phyloP scores from a whole-genome alignment of 2,797 vertebrate genomes.

The Macropus fuliginosus region DNA sequence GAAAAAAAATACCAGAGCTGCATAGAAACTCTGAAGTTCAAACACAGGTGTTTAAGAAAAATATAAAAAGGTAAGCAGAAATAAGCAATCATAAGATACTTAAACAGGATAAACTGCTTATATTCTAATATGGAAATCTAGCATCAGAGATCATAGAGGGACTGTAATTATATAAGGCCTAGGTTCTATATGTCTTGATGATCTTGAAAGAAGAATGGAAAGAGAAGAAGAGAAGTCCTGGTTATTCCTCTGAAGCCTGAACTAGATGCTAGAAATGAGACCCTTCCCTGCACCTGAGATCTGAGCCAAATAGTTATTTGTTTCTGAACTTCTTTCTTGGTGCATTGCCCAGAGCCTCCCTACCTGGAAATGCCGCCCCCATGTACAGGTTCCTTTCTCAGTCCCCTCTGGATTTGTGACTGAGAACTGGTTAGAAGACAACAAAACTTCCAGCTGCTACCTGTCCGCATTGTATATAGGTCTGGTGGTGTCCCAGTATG shows the following conservation, averaged over 20 bases:
- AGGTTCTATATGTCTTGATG: not conserved
- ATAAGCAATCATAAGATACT: not conserved
- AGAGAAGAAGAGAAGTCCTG: not conserved
- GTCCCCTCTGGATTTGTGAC: too few relatives aligned
- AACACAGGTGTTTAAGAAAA: not conserved
- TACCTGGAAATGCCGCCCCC: too few relatives aligned
- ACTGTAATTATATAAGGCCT: not conserved
- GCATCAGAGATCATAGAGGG: not conserved
- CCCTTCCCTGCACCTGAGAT: not conserved
- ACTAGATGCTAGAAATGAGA: not conserved
- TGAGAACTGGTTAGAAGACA: too few relatives aligned
- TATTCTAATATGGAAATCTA: too few relatives aligned
- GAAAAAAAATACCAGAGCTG: not conserved
- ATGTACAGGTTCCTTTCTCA: too few relatives aligned
- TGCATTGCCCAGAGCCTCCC: too few relatives aligned
- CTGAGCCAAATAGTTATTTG: not conserved
- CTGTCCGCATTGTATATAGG: not conserved
- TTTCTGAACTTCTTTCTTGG: too few relatives aligned
- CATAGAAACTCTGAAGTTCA: not conserved
- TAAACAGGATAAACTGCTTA: too few relatives aligned
- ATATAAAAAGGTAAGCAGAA: not conserved
- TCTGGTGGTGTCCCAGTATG: not conserved
- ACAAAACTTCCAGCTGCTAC: too few relatives aligned
- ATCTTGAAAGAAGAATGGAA: not conserved
- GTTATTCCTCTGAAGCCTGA: not conserved